Conservation (phyloP, 2,113 vertebrate genomes). For the Poeciliopsis prolifica region DNA sequence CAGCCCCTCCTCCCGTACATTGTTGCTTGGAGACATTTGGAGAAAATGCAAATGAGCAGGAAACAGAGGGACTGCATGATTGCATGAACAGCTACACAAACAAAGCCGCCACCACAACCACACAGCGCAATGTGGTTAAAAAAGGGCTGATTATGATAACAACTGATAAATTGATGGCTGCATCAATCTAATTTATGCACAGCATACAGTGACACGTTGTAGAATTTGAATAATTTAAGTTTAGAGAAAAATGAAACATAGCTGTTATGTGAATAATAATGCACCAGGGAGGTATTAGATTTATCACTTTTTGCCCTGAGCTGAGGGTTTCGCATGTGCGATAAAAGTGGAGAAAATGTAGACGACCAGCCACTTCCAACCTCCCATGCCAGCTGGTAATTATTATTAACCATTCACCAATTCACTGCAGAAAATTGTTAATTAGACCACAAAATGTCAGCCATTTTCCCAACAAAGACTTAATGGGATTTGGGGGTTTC, state of each 20-base stretch:
- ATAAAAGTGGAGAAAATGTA: conserved; percentile 39
- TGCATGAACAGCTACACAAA: conserved; percentile 71
- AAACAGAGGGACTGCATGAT: conserved; percentile 58
- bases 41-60: conserved; percentile 74
- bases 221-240: conserved; percentile 74
- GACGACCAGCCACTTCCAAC: conserved; percentile 30
- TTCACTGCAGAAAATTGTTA: conserved; percentile 75
- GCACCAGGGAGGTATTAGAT: conserved; percentile 35
- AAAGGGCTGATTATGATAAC: conserved; percentile 73
- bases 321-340: conserved; percentile 53
- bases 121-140: conserved; percentile 65
- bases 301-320: neutral
- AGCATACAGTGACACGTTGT: conserved; percentile 69
- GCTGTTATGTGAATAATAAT: conserved; percentile 52
- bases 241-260: conserved; percentile 63
- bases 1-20: conserved; percentile 61
- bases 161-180: conserved; percentile 75
- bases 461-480: conserved; percentile 72
- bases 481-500: conserved; percentile 81
- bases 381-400: conserved; percentile 72
- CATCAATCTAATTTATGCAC: conserved; percentile 76
- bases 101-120: conserved; percentile 59
- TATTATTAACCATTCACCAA: conserved; percentile 74
- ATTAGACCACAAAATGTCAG: conserved; percentile 83
- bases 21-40: conserved; percentile 74